Base-by-base conservation (phyloP, 2,888 invertebrate species). In the Augiades crinisus region DNA sequence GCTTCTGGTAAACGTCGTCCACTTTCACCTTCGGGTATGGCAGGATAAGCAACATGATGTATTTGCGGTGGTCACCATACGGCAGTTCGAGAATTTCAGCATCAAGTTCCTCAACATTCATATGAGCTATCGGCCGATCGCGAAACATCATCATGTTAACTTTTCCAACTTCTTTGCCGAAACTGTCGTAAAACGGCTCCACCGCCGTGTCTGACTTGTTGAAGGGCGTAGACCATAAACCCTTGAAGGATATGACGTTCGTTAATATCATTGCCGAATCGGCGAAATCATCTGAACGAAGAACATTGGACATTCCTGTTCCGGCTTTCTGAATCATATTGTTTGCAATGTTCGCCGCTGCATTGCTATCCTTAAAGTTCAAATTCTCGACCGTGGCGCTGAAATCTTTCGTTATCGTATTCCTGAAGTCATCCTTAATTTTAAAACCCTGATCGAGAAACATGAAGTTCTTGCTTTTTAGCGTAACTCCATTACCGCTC, bases 111-210 rank as follows among this genome's bases (percentile, higher is more conserved):
- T 85, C 78, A 10, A 93, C 80, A 54, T 90, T 88, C 0, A 91
- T 88, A 65, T 91, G 94, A 0, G 92, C 89, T 41, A 93, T 92
- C 34, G 83, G 73, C 0, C 89, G 91, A 57, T 90, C 85, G 60
- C 92, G 92, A 57, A 90, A 91, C 95, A 96, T 96, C n/a, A n/a
- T n/a, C 95, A 96, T 95, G 53, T 93, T 91, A 0, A 95, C 93
- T 55, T 84, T 74, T 0, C 92, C 92, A 7, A 90, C 66, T n/a
- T 78, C 67, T 5, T 73, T 67, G 33, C 87, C 90, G 16, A 88
- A 72, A 57, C 93, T 93, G 61, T 93, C 87, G 61, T 88, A 92
- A 65, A 94, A 94, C 0, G 87, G 75, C 57, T 92, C 92, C 1
- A 69, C 54, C 1, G 63, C 70, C 0, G 94, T 94, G 1, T 89